Evolutionary conservation across 2,113 vertebrate genomes (phyloP), one percentile per base, ranked within the genome.

Genomic region (Sigmodon hispidus): DNA sequence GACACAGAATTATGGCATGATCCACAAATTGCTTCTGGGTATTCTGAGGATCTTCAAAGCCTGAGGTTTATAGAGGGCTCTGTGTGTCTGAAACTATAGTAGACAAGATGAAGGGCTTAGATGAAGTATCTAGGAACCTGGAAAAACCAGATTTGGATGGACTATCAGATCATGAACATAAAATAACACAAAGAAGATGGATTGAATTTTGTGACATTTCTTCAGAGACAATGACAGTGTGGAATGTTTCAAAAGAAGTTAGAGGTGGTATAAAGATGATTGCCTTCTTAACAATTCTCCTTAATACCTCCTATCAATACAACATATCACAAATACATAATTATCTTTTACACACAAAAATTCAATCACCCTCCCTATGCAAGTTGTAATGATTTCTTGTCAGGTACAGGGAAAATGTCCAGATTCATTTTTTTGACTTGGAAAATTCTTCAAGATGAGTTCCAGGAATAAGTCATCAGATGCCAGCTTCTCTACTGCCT

Each of bases 381-480:
- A 92, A 92, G 40, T 0, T 96, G 75, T 93, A 76, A 73, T 87
- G 31, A 11, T 85, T 93, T 93, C 65, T 95, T 92, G 50, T 72
- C 36, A 31, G 17, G 29, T 36, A 86, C 43, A 76, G 11, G 17
- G 55, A 75, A 67, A 90, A 93, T 65, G 22, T 75, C 22, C 34
- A 96, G n/a, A 95, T 67, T 84, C 50, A 43, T 76, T 93, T 87
- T 29, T 2, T 19, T 59, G 36, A 7, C 52, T 19, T 80, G 43
- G 5, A 89, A 94, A 95, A 83, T 69, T 7, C 22, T 52, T 75
- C 43, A 72, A 91, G 85, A 75, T 2, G 9, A 93, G 6, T 13
- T 6, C 15, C 3, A 61, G 55, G 29, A 75, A n/a, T 52, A 84
- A 95, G 17, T 0, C 17, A 77, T 10, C 61, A 45, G 45, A 67